Percentiles rank a stretch among this genome's conserved stretches.
Evolutionary conservation across 2,888 invertebrate species (phyloP).

Genomic region (Sturmia bella): DNA sequence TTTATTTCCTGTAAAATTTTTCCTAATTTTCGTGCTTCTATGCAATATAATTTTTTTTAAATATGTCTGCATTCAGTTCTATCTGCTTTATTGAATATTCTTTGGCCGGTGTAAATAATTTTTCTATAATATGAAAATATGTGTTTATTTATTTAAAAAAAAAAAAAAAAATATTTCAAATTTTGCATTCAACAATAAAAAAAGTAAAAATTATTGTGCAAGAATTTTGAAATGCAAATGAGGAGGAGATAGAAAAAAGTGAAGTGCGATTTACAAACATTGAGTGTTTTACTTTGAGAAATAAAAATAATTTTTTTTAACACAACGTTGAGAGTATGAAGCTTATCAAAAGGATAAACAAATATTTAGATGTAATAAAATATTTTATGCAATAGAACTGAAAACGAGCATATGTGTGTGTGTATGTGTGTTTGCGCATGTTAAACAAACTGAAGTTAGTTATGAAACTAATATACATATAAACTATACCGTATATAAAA

Average conservation of each 20-base stretch:
- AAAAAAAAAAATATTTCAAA: neutral
- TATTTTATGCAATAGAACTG: constrained; percentile 13
- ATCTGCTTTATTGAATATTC: too few species aligned
- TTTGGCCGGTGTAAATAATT: neutral
- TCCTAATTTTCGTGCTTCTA: too few species aligned
- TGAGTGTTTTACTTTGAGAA: constrained; percentile 15
- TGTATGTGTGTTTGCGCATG: too few species aligned
- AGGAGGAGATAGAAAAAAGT: neutral
- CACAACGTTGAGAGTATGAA: constrained; percentile 6
- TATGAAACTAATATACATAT: too few species aligned
- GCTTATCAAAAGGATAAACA: constrained; percentile 43
- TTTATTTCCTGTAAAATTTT: too few species aligned
- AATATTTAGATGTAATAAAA: constrained; percentile 45
- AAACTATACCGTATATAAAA: too few species aligned
- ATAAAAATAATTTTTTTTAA: constrained; percentile 19
- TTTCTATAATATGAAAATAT: neutral
- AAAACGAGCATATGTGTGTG: neutral
- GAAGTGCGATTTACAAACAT: constrained; percentile 6
- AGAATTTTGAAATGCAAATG: constrained; percentile 26
- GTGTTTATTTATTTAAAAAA: neutral
- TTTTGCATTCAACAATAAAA: constrained; percentile 25
- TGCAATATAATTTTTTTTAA: constrained; percentile 10
- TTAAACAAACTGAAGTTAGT: too few species aligned
- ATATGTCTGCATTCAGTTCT: neutral
- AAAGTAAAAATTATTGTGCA: constrained; percentile 36